Evolutionary conservation across 2,113 vertebrate genomes (phyloP).

Genomic region (Corythaeola cristata): DNA sequence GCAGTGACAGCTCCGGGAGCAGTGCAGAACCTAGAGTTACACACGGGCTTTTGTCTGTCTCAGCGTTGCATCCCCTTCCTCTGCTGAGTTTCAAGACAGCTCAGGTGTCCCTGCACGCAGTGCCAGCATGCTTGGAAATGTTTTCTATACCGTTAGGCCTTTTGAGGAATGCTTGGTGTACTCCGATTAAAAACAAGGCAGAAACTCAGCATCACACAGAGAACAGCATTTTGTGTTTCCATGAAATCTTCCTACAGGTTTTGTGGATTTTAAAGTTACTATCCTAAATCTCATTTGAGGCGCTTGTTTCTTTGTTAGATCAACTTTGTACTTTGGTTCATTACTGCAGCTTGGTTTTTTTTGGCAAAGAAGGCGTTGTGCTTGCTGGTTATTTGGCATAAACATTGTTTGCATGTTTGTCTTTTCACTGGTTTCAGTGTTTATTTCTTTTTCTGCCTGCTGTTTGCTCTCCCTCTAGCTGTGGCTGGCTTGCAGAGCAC

Average conservation of each 20-base stretch:
- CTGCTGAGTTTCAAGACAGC: neutral
- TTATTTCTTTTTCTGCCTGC: neutral
- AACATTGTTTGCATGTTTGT: neutral
- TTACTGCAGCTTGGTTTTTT: neutral
- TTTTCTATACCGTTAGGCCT: neutral
- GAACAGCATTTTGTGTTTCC: neutral
- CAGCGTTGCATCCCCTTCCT: neutral
- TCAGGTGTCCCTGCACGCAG: rapidly evolving
- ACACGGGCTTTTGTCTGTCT: rapidly evolving
- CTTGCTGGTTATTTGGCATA: neutral
- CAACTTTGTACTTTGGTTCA: neutral
- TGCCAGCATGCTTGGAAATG: neutral
- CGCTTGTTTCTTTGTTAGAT: neutral
- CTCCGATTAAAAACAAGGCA: neutral
- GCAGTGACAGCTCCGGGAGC: rapidly evolving
- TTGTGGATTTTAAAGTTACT: neutral
- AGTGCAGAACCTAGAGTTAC: rapidly evolving
- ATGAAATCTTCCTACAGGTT: neutral
- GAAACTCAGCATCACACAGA: rapidly evolving
- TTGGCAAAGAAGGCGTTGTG: neutral
- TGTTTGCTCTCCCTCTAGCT: neutral
- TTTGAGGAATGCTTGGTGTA: neutral
- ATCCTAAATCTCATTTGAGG: neutral
- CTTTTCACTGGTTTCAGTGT: neutral
- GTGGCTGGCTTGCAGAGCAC: neutral